A percentile compares a stretch with the other conserved stretches of the same genome.
phyloP scores from a whole-genome alignment of 2,888 invertebrate species.

The Thereva nobilitata region DNA sequence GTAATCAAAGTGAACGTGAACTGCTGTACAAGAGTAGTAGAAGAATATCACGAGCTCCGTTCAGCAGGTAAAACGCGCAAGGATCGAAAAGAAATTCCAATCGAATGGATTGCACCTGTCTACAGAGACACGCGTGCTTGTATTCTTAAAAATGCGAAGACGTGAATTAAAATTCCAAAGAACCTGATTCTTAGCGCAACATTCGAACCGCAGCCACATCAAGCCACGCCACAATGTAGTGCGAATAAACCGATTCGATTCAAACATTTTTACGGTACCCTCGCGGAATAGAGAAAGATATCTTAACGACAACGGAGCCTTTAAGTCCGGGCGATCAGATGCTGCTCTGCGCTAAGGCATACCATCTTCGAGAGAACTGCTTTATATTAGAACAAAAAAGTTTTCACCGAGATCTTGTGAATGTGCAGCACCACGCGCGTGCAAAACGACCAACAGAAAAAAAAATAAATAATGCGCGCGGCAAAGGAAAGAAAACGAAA shows the following conservation, averaged over 20 bases:
- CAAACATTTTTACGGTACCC: conserved; percentile 23
- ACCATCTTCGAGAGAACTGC: conserved; percentile 11
- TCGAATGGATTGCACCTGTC: conserved; percentile 37
- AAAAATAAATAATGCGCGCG: no score
- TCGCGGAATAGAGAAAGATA: conserved; percentile 22
- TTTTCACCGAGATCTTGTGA: conserved; percentile 12
- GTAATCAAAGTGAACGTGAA: not conserved
- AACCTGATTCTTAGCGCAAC: conserved; percentile 28
- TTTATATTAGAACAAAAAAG: conserved; percentile 28
- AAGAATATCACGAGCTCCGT: no score
- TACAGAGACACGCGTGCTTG: conserved; percentile 36
- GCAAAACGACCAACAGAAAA: conserved; percentile 20
- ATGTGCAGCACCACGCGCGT: conserved; percentile 29
- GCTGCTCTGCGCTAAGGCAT: not conserved
- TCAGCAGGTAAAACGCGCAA: conserved; percentile 9
- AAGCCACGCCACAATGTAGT: conserved; percentile 14
- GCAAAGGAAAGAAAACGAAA: conserved; percentile 17
- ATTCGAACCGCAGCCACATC: conserved; percentile 15
- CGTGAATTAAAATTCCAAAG: conserved; percentile 37
- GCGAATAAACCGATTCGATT: conserved; percentile 16
- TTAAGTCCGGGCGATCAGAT: conserved; percentile 12
- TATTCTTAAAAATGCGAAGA: conserved; percentile 36
- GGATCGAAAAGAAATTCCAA: conserved; percentile 35
- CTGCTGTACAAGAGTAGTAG: conserved; percentile 8
- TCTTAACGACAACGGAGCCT: conserved; percentile 6